Percentiles rank a stretch among this genome's conserved stretches.
Conservation (phyloP, 2,888 invertebrate species). For the Ectemnius continuus region DNA sequence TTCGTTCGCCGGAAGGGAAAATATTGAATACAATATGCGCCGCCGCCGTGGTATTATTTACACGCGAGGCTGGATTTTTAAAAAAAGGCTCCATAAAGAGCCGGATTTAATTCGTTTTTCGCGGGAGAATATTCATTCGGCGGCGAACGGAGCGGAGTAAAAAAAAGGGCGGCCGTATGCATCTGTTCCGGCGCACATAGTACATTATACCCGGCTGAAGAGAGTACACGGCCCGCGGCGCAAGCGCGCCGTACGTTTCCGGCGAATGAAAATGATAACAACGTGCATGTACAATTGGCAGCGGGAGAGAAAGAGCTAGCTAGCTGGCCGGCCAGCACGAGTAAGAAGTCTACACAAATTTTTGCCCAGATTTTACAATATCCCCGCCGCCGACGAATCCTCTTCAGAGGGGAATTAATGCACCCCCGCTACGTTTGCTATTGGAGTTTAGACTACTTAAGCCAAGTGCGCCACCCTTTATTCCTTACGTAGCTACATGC, state of each 20-base stretch:
- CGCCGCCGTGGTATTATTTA: slow-evolving; percentile 55
- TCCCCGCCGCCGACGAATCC: slow-evolving; percentile 31
- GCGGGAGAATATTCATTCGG: slow-evolving; percentile 53
- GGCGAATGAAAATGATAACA: slow-evolving; percentile 46
- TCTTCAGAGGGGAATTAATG: slow-evolving; percentile 43
- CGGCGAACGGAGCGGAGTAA: slow-evolving; percentile 29
- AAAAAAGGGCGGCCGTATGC: slow-evolving; percentile 11
- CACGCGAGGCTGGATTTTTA: slow-evolving; percentile 51
- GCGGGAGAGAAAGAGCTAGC: neutral
- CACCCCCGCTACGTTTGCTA: slow-evolving; percentile 11
- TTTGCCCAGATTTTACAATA: slow-evolving; percentile 38
- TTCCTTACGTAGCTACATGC: slow-evolving; percentile 17
- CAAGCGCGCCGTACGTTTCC: slow-evolving; percentile 1
- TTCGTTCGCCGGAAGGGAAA: slow-evolving; percentile 38
- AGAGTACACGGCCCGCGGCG: slow-evolving; percentile 10
- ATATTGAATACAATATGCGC: slow-evolving; percentile 62
- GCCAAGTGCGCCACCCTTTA: slow-evolving; percentile 35
- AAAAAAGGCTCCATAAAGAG: slow-evolving; percentile 53
- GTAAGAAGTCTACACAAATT: slow-evolving; percentile 46
- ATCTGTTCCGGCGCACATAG: slow-evolving; percentile 41
- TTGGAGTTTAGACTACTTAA: slow-evolving; percentile 45
- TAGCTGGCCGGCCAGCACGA: neutral
- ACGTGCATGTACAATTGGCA: slow-evolving; percentile 31
- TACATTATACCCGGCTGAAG: slow-evolving; percentile 41
- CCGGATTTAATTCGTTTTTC: slow-evolving; percentile 62